Base-by-base conservation (phyloP, 2,113 vertebrate genomes). In the Nothobranchius kuhntae region DNA sequence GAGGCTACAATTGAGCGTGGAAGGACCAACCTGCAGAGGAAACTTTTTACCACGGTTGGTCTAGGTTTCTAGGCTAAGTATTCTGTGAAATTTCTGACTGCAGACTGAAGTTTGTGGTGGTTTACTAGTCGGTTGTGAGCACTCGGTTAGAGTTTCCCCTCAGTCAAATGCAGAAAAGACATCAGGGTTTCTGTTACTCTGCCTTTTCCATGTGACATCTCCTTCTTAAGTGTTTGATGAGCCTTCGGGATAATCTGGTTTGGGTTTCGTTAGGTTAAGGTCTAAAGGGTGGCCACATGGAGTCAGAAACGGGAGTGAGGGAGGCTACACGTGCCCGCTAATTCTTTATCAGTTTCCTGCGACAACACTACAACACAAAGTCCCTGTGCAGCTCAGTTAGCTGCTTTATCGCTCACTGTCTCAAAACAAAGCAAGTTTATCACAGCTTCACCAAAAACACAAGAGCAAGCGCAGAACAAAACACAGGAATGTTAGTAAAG, bases 321-420 rank as follows among this genome's bases (percentile, higher is more conserved):
- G 53, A 8, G 7, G 12, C 67, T 62, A 45, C 77, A 65, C 69
- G 61, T 71, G 75, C 45, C 78, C 60, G 63, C 24, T 70, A 68
- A 53, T 62, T 71, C 78, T 87, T 45, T 89, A 88, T 91, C 87
- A 56, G 74, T 58, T 87, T 87, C 82, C 86, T 87, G 74, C 70
- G 12, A 66, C 70, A 48, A 40, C 66, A 42, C 70, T 13, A 66
- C 70, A 48, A 40, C 66, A 42, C 30, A 4, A 30, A 3, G 30
- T 30, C 30, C 53, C 57, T 7, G 7, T 54, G 61, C 40, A 65
- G 62, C 80, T 71, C 40, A 24, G 72, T 50, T 24, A 67, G 71
- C 71, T 65, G 53, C 61, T 68, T 81, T 68, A 74, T 84, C 65
- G 1, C 17, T 9, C 65, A 1, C 17, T 7, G 12, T 17, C 47